These are phyloP conservation scores for Channa striata DNA, from an alignment of 2,797 vertebrate genomes.

Conservation along the genomic window DNA sequence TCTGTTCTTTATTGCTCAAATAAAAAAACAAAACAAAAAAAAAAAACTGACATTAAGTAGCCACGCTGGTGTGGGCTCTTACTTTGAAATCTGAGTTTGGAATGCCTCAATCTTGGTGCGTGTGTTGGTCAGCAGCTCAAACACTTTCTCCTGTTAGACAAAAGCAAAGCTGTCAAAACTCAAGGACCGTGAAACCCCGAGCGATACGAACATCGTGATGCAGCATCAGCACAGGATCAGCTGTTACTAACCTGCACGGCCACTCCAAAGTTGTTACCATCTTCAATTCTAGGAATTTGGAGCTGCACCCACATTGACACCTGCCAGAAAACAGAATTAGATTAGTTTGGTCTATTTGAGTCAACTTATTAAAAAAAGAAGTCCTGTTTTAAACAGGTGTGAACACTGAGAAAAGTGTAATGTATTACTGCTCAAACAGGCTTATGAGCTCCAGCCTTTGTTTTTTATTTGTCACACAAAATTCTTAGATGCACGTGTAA, in stretches of 20 bases:
- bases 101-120: conserved; percentile 91
- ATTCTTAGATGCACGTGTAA: no score
- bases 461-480: no score
- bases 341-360: no score
- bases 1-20: no score
- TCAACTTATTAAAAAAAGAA: no score
- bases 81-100: conserved; percentile 93
- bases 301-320: conserved; percentile 94
- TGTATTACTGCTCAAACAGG: no score
- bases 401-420: neutral
- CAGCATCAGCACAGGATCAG: neutral
- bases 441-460: no score
- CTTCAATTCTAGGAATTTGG: conserved; percentile 91
- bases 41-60: neutral
- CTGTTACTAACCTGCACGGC: conserved; percentile 88
- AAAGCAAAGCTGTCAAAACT: neutral
- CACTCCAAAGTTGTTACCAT: conserved; percentile 95
- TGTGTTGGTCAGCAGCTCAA: conserved; percentile 89
- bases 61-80: conserved; percentile 51
- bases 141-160: conserved; percentile 90
- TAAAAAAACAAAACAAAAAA: no score
- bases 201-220: accelerated
- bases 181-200: no score
- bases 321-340: conserved; percentile 64
- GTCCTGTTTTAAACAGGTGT: neutral